Evolutionary conservation across 2,113 vertebrate genomes (phyloP), one percentile per base, ranked within the genome.

Genomic region (Tyrannus savana): DNA sequence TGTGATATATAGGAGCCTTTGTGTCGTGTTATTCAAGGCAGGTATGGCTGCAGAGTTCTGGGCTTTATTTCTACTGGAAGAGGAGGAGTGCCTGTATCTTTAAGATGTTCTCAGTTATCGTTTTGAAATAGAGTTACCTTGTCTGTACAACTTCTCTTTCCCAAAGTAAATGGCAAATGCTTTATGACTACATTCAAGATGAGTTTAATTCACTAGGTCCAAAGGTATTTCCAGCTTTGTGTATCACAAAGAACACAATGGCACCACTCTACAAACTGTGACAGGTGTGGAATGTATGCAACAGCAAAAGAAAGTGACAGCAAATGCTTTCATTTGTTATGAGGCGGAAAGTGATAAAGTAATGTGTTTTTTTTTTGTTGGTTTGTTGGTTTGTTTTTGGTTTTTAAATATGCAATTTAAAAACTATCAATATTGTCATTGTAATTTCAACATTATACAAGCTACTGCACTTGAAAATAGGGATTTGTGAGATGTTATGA

Each of bases 161-260:
- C 72, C 33, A 75, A 68, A 49, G n/a, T 19, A 89, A 83, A 87
- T 28, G 35, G 59, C 42, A 95, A 96, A 95, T 96, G 47, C 44
- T 92, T 94, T 86, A 56, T 93, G 95, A 94, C 85, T 94, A 68
- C 4, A 0, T 75, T 92, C 93, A 92, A 86, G 60, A 41, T 88
- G 63, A 92, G 82, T 93, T 96, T 96, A 90, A 78, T 52, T 96
- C 85, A 83, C 24, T n/a, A 39, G 72, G 64, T 88, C 75, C 64
- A 88, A 78, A 96, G 44, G 30, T 93, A 86, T 80, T 93, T 94
- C 59, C 63, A 79, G 47, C 33, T 86, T 50, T 77, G 27, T 10
- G 35, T 67, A 76, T 91, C 71, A 60, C 79, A 44, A 64, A 37
- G 44, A 62, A 31, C 23, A 28, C 44, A 74, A n/a, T 4, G 3